phyloP scores from a whole-genome alignment of 2,797 vertebrate species.

The Lacerta agilis region DNA sequence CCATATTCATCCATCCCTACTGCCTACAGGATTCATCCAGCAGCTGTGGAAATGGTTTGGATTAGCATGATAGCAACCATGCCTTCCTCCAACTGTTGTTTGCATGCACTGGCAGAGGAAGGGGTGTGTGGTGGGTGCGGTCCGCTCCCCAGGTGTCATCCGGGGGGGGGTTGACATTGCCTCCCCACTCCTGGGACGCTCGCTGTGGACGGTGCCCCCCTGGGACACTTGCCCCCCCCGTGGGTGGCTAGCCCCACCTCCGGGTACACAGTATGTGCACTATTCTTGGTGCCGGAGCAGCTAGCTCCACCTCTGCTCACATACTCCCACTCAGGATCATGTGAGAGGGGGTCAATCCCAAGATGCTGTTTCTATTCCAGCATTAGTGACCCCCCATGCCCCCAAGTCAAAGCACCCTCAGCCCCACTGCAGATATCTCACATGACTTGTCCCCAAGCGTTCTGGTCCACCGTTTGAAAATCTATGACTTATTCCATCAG shows the following conservation, averaged over 20 bases:
- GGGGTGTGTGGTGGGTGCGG: too few species aligned
- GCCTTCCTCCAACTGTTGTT: neutral
- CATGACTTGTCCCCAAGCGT: too few species aligned
- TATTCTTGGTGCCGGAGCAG: too few species aligned
- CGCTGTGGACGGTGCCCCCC: too few species aligned
- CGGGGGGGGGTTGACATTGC: fast-evolving
- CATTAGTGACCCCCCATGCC: neutral
- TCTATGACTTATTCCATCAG: neutral
- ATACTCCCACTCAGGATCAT: neutral
- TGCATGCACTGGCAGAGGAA: neutral
- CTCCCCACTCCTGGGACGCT: too few species aligned
- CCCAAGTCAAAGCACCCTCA: neutral
- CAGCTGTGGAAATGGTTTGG: neutral
- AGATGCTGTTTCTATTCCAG: neutral
- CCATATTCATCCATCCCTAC: too few species aligned
- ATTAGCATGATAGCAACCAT: neutral
- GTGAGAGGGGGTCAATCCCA: neutral
- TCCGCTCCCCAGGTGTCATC: too few species aligned
- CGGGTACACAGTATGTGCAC: too few species aligned
- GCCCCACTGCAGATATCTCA: neutral
- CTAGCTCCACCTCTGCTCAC: neutral
- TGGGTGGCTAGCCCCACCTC: too few species aligned
- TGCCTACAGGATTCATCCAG: neutral
- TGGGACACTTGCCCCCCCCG: too few species aligned
- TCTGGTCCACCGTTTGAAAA: neutral